Conservation (phyloP, 2,888 invertebrate genomes). For the Lamproptera curius region DNA sequence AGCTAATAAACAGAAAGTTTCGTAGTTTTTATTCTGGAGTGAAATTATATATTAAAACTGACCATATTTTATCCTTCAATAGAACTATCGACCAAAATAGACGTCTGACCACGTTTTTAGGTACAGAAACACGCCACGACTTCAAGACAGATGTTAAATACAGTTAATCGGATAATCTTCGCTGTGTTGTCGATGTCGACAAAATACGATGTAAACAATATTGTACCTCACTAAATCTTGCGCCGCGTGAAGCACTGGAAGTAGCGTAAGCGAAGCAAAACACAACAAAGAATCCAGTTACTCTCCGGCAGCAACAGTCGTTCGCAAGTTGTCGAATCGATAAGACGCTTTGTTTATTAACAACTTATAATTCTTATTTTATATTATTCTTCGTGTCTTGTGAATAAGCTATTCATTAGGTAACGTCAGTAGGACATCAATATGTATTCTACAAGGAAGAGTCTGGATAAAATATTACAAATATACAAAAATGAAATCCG, state of each 20-base stretch:
- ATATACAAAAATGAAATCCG: constrained; percentile 66
- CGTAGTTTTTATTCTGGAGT: too few relatives aligned
- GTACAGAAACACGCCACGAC: too few relatives aligned
- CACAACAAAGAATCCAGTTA: constrained; percentile 64
- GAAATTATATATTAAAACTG: too few relatives aligned
- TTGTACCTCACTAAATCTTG: constrained; percentile 44
- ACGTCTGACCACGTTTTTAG: too few relatives aligned
- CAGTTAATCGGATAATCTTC: too few relatives aligned
- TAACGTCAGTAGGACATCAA: constrained; percentile 22
- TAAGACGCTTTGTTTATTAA: constrained; percentile 36
- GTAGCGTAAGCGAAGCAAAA: constrained; percentile 56
- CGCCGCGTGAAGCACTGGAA: constrained; percentile 51
- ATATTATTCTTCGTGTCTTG: too few relatives aligned
- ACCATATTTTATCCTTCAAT: too few relatives aligned
- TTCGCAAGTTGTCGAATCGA: constrained; percentile 47
- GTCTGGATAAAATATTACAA: constrained; percentile 58
- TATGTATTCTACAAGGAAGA: constrained; percentile 66
- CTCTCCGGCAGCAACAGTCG: constrained; percentile 30
- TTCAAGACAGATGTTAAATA: too few relatives aligned
- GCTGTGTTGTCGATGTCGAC: constrained; percentile 43
- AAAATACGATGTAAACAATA: constrained; percentile 60
- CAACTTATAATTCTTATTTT: background rate
- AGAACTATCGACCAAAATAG: too few relatives aligned
- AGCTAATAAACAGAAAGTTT: too few relatives aligned
- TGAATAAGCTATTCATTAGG: background rate